These are phyloP conservation scores for Drosophila funebris DNA, from an alignment of 1,140 invertebrate species.

Conservation along the genomic window DNA sequence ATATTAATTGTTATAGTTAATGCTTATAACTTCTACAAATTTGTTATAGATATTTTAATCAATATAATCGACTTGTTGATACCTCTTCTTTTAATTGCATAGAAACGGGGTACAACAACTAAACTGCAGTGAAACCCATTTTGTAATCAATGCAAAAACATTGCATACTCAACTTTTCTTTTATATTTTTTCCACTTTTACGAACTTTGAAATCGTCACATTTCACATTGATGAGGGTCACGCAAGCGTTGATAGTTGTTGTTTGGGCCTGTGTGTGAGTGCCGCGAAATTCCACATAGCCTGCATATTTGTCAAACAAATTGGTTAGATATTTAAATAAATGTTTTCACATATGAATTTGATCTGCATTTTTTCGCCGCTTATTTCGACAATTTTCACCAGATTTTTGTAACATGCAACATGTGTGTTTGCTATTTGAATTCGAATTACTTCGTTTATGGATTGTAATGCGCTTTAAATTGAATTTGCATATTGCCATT, in stretches of 20 bases:
- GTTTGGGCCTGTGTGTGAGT: background rate
- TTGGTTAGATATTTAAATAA: slow-evolving; percentile 38
- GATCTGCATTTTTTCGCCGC: background rate
- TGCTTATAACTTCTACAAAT: too few species aligned
- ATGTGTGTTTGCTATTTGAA: slow-evolving; percentile 40
- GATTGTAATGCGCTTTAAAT: slow-evolving; percentile 44
- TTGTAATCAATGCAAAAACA: slow-evolving; percentile 29
- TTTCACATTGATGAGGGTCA: slow-evolving; percentile 42
- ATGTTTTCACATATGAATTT: background rate
- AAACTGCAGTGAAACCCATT: slow-evolving; percentile 23
- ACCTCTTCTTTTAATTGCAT: background rate
- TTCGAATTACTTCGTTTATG: slow-evolving; percentile 33
- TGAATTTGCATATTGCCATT: slow-evolving; percentile 27
- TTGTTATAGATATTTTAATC: too few species aligned
- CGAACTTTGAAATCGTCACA: slow-evolving; percentile 12
- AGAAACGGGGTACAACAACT: background rate
- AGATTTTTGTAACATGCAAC: slow-evolving; percentile 24
- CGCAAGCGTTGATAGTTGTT: slow-evolving; percentile 1
- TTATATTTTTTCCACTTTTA: background rate
- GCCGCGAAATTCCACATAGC: background rate
- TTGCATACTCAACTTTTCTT: slow-evolving; percentile 6
- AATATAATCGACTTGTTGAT: background rate
- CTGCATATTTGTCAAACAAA: slow-evolving; percentile 49
- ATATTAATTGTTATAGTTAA: too few species aligned
- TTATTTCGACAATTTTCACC: slow-evolving; percentile 2